A percentile compares a stretch with the other conserved stretches of the same genome.
Evolutionary conservation across 2,113 vertebrate genomes (phyloP).

Genomic region (Gymnocephalus cernua): DNA sequence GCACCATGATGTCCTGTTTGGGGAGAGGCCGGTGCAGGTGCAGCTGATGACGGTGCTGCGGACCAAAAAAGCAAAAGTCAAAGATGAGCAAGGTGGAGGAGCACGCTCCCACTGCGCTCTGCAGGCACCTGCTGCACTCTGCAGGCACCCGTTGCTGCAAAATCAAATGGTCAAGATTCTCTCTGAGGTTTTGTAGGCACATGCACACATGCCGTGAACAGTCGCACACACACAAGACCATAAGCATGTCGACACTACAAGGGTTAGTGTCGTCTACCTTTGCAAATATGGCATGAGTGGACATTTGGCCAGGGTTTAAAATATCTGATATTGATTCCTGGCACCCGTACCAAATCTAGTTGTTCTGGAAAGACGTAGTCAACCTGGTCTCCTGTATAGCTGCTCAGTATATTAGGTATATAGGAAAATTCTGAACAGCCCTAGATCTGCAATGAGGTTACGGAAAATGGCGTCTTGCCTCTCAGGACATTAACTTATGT

Average conservation of each 20-base stretch:
- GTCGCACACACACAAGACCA: background rate
- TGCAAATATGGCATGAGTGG: background rate
- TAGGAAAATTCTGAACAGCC: no score
- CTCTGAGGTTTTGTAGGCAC: background rate
- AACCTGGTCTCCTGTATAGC: no score
- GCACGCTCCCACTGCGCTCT: background rate
- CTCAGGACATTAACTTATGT: no score
- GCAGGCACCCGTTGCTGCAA: constrained; percentile 13
- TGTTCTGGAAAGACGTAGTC: no score
- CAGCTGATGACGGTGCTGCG: constrained; percentile 12
- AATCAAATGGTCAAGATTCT: constrained; percentile 8
- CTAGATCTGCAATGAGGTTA: no score
- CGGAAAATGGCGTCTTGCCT: no score
- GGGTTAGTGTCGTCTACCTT: background rate
- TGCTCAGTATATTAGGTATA: no score
- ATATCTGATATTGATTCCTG: background rate
- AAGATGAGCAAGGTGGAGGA: constrained; percentile 23
- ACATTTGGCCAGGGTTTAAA: background rate
- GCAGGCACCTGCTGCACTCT: constrained; percentile 12
- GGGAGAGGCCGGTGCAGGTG: constrained; percentile 18
- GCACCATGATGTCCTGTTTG: background rate
- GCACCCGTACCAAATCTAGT: no score
- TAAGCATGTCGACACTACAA: background rate
- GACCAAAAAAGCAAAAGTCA: constrained; percentile 38
- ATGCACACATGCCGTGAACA: background rate